phyloP scores from a whole-genome alignment of 2,113 vertebrate genomes.

The Phoenicopterus ruber region DNA sequence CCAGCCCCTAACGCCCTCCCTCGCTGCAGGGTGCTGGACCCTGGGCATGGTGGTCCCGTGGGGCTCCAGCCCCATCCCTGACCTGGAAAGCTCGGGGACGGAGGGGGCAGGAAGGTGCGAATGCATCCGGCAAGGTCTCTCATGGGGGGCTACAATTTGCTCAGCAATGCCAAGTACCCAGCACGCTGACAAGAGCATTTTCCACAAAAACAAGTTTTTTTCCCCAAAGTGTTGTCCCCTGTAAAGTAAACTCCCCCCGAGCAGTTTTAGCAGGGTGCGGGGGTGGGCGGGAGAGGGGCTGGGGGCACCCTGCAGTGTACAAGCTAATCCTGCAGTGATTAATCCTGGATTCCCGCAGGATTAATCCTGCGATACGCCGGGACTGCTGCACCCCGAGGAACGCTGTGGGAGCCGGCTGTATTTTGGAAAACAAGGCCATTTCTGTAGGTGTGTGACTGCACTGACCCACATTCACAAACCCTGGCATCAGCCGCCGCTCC shows the following conservation, averaged over 20 bases:
- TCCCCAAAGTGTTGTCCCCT: rapidly evolving
- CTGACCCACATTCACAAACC: slow-evolving; percentile 31
- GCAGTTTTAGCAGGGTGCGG: not conserved
- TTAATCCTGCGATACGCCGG: rapidly evolving
- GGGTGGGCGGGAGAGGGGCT: not conserved
- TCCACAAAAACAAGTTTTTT: not conserved
- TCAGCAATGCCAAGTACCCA: not conserved
- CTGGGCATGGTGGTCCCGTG: not conserved
- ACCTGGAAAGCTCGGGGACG: not conserved
- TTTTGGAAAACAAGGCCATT: slow-evolving; percentile 18
- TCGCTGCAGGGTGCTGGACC: not conserved
- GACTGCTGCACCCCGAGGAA: not conserved
- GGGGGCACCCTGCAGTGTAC: not conserved
- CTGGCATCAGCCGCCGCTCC: not conserved
- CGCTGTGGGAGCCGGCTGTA: not conserved
- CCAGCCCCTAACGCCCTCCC: not conserved
- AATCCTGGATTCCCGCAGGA: too few relatives aligned
- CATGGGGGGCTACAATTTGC: not conserved
- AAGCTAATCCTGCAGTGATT: not conserved
- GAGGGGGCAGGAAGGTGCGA: not conserved
- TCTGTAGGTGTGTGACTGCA: slow-evolving; percentile 3
- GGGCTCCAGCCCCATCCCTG: not conserved
- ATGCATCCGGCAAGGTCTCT: rapidly evolving
- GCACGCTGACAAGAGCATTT: rapidly evolving
- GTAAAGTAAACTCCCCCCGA: not conserved